Base-by-base conservation (phyloP, 2,113 vertebrate genomes). In the Hipposideros armiger region DNA sequence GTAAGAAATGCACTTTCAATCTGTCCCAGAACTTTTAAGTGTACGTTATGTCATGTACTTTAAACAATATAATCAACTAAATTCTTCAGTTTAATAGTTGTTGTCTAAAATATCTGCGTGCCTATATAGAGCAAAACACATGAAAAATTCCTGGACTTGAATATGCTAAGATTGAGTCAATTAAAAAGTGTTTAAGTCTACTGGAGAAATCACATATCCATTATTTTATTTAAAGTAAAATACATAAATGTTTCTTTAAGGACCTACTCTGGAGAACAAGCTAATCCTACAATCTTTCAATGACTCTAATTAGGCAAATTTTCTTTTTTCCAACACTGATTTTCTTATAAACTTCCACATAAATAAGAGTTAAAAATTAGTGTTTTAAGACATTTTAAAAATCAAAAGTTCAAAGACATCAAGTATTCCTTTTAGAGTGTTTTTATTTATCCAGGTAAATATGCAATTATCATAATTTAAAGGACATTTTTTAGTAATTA, bases 231-330 rank as follows among this genome's bases (percentile, higher is more conserved):
- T 58, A 87, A 86, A 19, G 9, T 2, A 15, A 85, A 73, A 76
- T 73, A 72, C 19, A 86, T 15, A 87, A 60, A 66, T 52, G 11
- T 45, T 67, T 95, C 98, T 52, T 47, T 47, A 69, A 81, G 62
- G 24, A 67, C 36, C 47, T 82, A 99, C 98, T 97, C 97, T 99
- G 98, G 98, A 99, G 96, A 99, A 99, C 98, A 99, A 99, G 56
- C 99, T 98, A 98, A 98, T 99, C 77, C 98, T 98, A 97, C 99
- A 99, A 64, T 98, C 98, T 98, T 98, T 98, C 97, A 99, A 98
- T 84, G 98, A 99, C 88, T 92, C 90, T 78, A 99, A 97, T 92
- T 97, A 98, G 67, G 97, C 97, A 94, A 97, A 97, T n/a, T 87
- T 80, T 54, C 74, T 67, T 50, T 94, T 87, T 32, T 89, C 30